A percentile compares a stretch with the other conserved stretches of the same genome.
Evolutionary conservation across 2,888 invertebrate genomes (phyloP).

Genomic region (Eupithecia inturbata): DNA sequence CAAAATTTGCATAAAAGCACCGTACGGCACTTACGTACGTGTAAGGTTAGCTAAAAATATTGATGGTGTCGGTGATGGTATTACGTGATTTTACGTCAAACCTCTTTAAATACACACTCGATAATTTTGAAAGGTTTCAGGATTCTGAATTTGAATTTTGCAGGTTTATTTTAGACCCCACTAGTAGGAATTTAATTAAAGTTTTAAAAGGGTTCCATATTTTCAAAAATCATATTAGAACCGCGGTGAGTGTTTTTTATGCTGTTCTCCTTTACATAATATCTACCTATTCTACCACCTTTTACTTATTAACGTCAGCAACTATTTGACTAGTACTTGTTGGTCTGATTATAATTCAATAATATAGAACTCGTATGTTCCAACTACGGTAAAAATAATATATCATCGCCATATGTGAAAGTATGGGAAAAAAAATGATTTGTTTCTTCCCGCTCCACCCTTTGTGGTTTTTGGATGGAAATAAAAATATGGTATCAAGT

Average conservation of each 20-base stretch:
- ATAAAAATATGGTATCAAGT: conserved; percentile 21
- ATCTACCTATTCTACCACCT: neutral
- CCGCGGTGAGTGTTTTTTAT: neutral
- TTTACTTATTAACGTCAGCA: too few relatives aligned
- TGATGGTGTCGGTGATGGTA: neutral
- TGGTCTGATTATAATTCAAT: too few relatives aligned
- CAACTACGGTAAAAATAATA: neutral
- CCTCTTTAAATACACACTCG: neutral
- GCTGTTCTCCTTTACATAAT: neutral
- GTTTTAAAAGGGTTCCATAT: neutral
- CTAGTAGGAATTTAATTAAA: neutral
- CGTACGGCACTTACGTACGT: too few relatives aligned
- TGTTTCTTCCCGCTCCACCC: conserved; percentile 43
- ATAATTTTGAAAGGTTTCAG: neutral
- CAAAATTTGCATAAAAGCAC: neutral
- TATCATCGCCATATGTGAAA: conserved; percentile 8
- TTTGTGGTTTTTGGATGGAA: conserved; percentile 28
- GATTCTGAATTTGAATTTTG: neutral
- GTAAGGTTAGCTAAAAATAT: neutral
- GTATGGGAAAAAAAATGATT: conserved; percentile 40
- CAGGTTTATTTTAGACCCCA: neutral
- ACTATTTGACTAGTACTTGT: too few relatives aligned
- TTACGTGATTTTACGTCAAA: neutral
- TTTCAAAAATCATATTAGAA: neutral
- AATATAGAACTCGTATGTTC: too few relatives aligned